Evolutionary conservation across 2,113 vertebrate genomes (phyloP), one percentile per base, ranked within the genome.

Genomic region (Cottus gobio): DNA sequence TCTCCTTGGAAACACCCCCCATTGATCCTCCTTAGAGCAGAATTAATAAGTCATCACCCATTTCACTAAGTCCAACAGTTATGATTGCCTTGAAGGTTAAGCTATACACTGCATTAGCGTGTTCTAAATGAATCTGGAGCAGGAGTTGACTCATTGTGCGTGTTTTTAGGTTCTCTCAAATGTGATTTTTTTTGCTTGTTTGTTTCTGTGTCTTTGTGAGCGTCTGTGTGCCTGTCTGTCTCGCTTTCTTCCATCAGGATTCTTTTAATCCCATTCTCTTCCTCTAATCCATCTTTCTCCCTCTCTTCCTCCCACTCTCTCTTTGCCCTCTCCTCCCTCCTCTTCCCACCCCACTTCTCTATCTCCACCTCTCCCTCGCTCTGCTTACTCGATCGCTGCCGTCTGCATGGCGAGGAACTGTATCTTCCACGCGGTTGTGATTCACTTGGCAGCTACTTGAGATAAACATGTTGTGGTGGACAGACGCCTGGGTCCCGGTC

Each of bases 401-500:
- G 82, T 69, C 80, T 85, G 58, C 83, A 75, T 31, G 18, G 74
- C 7, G 68, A 81, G 54, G 80, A 86, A 67, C 86, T 60, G 76
- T 60, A 54, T 83, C 77, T 82, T 86, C 71, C 65, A 69, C 50
- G 7, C 63, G 34, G 69, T 61, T 67, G 57, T 88, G 58, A 92
- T 79, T 91, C 88, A 83, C 80, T 92, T 91, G 92, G 91, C 93
- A 91, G 67, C 72, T 26, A 18, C 65, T 76, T 2, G 52, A 83
- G 80, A 88, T 87, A 87, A 89, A 92, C 90, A 93, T 89, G 90
- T 87, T 89, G 88, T 54, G 65, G 86, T 85, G 91, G 90, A 89
- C 92, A 92, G 92, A 92, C 81, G 90, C 85, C 88, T 82, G 67
- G 39, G 88, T 90, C 86, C 85, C 26, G 68, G 85, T 90, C 88